A percentile compares a stretch with the other conserved stretches of the same genome.
phyloP scores from a whole-genome alignment of 2,113 vertebrate species.

The Oostethus manadensis region DNA sequence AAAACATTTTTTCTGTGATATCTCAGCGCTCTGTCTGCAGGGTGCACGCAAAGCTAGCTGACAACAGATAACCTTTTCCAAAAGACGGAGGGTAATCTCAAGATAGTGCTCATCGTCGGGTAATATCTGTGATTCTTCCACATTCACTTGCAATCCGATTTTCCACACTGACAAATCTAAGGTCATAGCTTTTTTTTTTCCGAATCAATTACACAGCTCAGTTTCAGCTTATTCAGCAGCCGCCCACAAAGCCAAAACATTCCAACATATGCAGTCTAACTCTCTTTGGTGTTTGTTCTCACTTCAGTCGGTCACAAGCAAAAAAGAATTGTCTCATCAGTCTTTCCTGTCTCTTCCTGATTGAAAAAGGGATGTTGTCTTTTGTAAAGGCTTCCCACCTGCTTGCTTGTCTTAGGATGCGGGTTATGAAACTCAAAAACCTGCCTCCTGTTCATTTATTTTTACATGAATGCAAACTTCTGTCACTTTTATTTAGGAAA shows the following conservation, averaged over 20 bases:
- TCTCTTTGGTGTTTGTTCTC: slow-evolving; percentile 37
- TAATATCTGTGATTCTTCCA: slow-evolving; percentile 15
- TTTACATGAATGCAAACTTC: too few species aligned
- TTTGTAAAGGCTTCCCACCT: slow-evolving; percentile 14
- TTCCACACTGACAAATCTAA: slow-evolving; percentile 9
- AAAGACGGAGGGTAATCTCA: slow-evolving; percentile 25
- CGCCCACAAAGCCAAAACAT: slow-evolving; percentile 21
- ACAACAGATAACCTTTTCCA: slow-evolving; percentile 49
- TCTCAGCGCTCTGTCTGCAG: slow-evolving; percentile 25
- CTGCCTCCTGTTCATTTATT: too few species aligned
- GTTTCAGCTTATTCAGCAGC: slow-evolving; percentile 18
- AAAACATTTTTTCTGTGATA: slow-evolving; percentile 23
- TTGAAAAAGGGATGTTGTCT: not conserved
- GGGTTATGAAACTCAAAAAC: not conserved
- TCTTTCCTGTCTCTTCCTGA: slow-evolving; percentile 37
- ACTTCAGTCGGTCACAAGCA: slow-evolving; percentile 41
- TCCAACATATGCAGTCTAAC: slow-evolving; percentile 21
- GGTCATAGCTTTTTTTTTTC: slow-evolving; percentile 5
- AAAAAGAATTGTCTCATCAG: slow-evolving; percentile 36
- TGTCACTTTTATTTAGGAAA: too few species aligned
- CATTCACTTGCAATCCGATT: slow-evolving; percentile 3
- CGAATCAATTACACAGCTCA: slow-evolving; percentile 12
- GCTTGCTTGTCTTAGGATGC: not conserved
- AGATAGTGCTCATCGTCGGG: slow-evolving; percentile 5
- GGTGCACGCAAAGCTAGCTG: slow-evolving; percentile 19